Evolutionary conservation across 2,797 vertebrate species (phyloP), one percentile per base, ranked within the genome.

Genomic region (Chelidonichthys spinosus): DNA sequence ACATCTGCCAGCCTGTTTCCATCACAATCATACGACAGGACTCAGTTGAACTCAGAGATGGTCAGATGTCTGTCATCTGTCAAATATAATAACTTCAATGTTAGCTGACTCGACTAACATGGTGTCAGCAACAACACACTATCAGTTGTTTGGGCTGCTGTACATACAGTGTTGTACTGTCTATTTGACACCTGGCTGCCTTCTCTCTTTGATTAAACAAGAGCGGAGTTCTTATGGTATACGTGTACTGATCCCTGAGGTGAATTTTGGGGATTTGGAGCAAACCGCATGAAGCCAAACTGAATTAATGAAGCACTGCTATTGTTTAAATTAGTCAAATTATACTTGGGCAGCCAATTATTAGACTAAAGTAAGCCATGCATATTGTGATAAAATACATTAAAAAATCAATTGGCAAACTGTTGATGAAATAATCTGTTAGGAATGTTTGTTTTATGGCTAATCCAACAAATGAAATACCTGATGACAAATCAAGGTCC

Each of bases 131-230:
- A 13, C 39, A 43, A 44, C 36, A 35, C 36, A 58, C 4, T 44
- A 55, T 50, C 6, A 25, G 65, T 50, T 40, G 18, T 37, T 47
- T 37, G 15, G 10, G 36, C 52, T 47, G 9, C 3, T 0, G 7
- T 25, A 6, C 6, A 7, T n/a, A 4, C 39, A 39, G 0, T 6
- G 49, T 11, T 68, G 11, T 60, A 15, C 14, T 46, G 13, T 36
- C 63, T 32, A 11, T 61, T 64, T 63, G n/a, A 67, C 49, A 40
- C 42, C n/a, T 46, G 39, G 36, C 53, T 44, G n/a, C 49, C 17
- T 18, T 9, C 25, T 35, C 18, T 44, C 6, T 53, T 49, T 5
- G 33, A 67, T 4, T 11, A 0, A 36, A 8, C 9, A 60, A 33
- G 6, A 40, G 17, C 0, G 14, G 5, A 54, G 35, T 3, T 54